A percentile compares a stretch with the other conserved stretches of the same genome.
Evolutionary conservation across 2,113 vertebrate species (phyloP).

Genomic region (Ifrita kowaldi): DNA sequence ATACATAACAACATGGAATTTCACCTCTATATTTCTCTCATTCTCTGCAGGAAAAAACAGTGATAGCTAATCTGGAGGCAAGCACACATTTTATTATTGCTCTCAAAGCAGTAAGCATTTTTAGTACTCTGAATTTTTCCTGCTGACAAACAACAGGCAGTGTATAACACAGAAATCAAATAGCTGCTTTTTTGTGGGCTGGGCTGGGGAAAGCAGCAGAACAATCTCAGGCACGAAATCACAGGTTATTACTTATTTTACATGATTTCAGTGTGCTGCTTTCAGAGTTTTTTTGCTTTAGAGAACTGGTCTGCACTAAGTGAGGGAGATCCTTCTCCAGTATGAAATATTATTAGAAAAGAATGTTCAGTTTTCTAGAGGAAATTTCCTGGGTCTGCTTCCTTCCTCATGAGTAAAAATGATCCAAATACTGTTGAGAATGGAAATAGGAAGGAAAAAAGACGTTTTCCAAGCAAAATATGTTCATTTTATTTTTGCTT

Average conservation of each 20-base stretch:
- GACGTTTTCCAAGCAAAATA: background rate
- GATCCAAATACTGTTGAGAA: background rate
- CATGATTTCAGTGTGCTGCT: background rate
- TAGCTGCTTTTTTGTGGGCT: background rate
- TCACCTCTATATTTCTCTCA: background rate
- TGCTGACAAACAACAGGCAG: background rate
- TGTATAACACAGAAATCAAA: background rate
- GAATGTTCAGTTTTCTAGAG: background rate
- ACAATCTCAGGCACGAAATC: background rate
- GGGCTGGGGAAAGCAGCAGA: background rate
- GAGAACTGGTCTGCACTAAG: background rate
- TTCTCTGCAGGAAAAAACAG: background rate
- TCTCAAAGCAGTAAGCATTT: constrained; percentile 30
- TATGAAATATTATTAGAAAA: background rate
- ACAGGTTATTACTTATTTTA: background rate
- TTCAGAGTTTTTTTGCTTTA: background rate
- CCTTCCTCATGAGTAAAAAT: background rate
- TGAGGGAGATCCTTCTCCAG: background rate
- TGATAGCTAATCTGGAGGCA: constrained; percentile 7
- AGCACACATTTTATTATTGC: constrained; percentile 5
- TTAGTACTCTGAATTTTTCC: constrained; percentile 3
- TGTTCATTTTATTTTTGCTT: background rate
- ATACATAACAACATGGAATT: constrained; percentile 17
- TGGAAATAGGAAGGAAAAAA: background rate
- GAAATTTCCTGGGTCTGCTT: background rate